A percentile compares a stretch with the other conserved stretches of the same genome.
Evolutionary conservation across 2,888 invertebrate genomes (phyloP).

Genomic region (Chloroclysta siterata): DNA sequence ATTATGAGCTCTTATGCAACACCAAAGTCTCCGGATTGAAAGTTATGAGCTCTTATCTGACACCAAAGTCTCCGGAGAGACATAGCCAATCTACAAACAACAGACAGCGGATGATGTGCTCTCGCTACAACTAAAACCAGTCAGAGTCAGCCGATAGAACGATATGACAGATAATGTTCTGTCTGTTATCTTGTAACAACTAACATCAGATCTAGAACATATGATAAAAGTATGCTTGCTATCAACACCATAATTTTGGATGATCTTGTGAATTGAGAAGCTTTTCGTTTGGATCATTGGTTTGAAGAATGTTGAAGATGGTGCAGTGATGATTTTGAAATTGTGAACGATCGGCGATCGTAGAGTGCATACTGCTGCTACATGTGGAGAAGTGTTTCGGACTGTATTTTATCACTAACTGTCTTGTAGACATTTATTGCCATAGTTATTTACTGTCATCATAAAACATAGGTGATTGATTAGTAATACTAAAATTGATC

Average conservation of each 20-base stretch:
- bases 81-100: too few relatives aligned
- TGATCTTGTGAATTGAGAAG: constrained; percentile 6
- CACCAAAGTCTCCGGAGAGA: too few relatives aligned
- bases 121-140: too few relatives aligned
- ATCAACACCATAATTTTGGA: not conserved
- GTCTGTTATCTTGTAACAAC: too few relatives aligned
- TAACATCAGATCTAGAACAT: not conserved
- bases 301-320: constrained; percentile 1
- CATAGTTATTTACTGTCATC: constrained; percentile 1
- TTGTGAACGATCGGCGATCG: constrained; percentile 18
- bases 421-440: constrained; percentile 3
- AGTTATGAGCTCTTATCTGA: too few relatives aligned
- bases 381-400: constrained; percentile 18
- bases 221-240: not conserved
- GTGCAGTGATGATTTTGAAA: constrained; percentile 15
- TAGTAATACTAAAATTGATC: constrained; percentile 1
- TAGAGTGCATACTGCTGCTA: constrained; percentile 7
- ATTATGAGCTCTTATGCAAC: too few relatives aligned
- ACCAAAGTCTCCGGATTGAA: too few relatives aligned
- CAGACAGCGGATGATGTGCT: too few relatives aligned
- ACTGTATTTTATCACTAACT: constrained; percentile 9
- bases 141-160: too few relatives aligned
- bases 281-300: not conserved
- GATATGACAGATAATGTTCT: too few relatives aligned
- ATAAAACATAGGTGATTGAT: not conserved